Base-by-base conservation (phyloP, 2,797 vertebrate species). In the Meda fulgida region DNA sequence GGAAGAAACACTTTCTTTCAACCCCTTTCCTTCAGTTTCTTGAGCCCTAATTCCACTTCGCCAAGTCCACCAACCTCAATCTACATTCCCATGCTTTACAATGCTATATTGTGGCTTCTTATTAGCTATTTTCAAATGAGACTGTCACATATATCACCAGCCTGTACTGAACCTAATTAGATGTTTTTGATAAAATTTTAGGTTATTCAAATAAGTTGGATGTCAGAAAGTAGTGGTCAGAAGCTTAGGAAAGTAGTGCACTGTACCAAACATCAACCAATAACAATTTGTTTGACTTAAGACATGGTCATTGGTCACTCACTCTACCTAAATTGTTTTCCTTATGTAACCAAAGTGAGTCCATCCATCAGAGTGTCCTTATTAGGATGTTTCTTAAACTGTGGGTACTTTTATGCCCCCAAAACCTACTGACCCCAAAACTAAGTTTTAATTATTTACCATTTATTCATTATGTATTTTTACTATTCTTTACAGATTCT, bases 151-250 rank as follows among this genome's bases (percentile, higher is more conserved):
- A 26, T 63, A 83, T 75, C 21, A 83, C 31, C 9, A 34, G 31
- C 23, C 18, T 38, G 14, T 26, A 36, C 29, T 75, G 21, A 46
- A 48, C 29, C 43, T 65, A 83, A 75, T 75, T 19, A 73, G 21
- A 69, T 14, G 7, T 60, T 81, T 60, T 75, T 60, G 14, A 34
- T 63, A 5, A 5, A 26, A 46, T n/a, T 6, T 16, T 31, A 53
- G 26, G 38, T 23, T 60, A 72, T 21, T 73, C 8, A 63, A 65
- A 78, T 75, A 51, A 65, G 23, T 2, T 65, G 40, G 40, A 65
- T 73, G 26, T 58, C 48, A 81, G 36, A 58, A 46, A 81, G 36
- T 46, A 82, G 43, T 38, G 69, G 26, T 76, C 38, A 63, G 13
- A 40, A 31, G 11, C 26, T 71, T 58, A 58, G 67, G 18, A 72